Evolutionary conservation across 2,113 vertebrate genomes (phyloP).

Genomic region (Glaucomys volans): DNA sequence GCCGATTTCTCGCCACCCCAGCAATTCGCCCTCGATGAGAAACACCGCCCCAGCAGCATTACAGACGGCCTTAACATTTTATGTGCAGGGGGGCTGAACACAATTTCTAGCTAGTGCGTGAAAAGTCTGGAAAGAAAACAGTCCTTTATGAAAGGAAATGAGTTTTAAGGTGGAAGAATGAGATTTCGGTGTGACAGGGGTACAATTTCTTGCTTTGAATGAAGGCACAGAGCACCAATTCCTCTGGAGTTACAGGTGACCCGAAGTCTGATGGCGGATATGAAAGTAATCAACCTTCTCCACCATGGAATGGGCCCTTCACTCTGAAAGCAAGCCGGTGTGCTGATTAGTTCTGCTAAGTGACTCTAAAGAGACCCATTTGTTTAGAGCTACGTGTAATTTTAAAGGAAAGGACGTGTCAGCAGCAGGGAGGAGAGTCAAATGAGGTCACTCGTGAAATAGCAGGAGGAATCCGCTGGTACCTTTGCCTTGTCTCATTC

Average conservation of each 20-base stretch:
- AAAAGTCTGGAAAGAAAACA: conserved; percentile 47
- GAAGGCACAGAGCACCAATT: conserved; percentile 50
- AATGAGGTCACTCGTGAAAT: conserved; percentile 72
- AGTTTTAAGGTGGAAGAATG: conserved; percentile 57
- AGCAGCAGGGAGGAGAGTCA: conserved; percentile 50
- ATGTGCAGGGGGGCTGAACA: not conserved
- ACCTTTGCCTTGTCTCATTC: conserved; percentile 33
- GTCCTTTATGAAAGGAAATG: conserved; percentile 65
- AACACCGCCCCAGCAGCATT: not conserved
- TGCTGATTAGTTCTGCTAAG: conserved; percentile 76
- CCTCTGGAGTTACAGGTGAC: conserved; percentile 23
- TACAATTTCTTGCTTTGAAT: conserved; percentile 61
- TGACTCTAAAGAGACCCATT: conserved; percentile 80
- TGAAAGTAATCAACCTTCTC: conserved; percentile 34
- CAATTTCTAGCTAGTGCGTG: conserved; percentile 40
- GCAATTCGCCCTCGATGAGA: not conserved
- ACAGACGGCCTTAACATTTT: not conserved
- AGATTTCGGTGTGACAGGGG: conserved; percentile 48
- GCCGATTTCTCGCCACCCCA: not conserved
- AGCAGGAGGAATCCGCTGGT: not conserved
- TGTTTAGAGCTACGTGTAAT: conserved; percentile 68
- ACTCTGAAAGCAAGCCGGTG: conserved; percentile 61
- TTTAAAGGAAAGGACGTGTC: conserved; percentile 70
- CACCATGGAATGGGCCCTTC: not conserved
- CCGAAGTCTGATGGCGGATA: conserved; percentile 16